Percentiles rank a stretch among this genome's conserved stretches.
phyloP scores from a whole-genome alignment of 1,140 invertebrate genomes.

The Scylla paramamosain region DNA sequence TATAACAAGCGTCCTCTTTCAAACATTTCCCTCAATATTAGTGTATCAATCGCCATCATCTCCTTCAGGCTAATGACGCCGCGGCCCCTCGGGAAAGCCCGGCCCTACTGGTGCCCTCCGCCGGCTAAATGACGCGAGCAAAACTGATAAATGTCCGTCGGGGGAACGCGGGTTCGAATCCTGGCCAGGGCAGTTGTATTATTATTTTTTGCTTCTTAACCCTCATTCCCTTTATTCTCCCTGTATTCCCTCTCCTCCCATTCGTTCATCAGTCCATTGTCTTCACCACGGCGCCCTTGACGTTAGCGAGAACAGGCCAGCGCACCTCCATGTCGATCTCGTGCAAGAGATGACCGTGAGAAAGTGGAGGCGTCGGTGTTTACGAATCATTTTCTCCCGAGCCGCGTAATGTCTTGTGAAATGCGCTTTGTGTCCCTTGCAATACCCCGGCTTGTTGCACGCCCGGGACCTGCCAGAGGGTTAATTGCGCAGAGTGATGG shows the following conservation, averaged over 20 bases:
- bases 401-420: neutral
- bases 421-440: conserved; percentile 4
- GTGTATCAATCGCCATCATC: neutral
- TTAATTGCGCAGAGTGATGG: conserved; percentile 9
- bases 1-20: neutral
- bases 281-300: neutral
- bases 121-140: neutral
- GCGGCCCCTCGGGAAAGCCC: neutral
- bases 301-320: too few relatives aligned
- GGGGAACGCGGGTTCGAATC: neutral
- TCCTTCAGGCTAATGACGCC: neutral
- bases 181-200: neutral
- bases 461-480: neutral
- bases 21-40: neutral
- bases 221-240: neutral
- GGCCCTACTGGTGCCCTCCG: neutral
- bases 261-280: neutral
- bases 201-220: too few relatives aligned
- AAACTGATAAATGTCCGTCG: neutral
- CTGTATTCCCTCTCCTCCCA: neutral
- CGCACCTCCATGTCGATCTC: too few relatives aligned
- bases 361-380: neutral
- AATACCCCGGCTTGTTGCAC: conserved; percentile 10
- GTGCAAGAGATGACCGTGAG: neutral
- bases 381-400: conserved; percentile 22